phyloP scores from a whole-genome alignment of 2,113 vertebrate species.

The Albula glossodonta region DNA sequence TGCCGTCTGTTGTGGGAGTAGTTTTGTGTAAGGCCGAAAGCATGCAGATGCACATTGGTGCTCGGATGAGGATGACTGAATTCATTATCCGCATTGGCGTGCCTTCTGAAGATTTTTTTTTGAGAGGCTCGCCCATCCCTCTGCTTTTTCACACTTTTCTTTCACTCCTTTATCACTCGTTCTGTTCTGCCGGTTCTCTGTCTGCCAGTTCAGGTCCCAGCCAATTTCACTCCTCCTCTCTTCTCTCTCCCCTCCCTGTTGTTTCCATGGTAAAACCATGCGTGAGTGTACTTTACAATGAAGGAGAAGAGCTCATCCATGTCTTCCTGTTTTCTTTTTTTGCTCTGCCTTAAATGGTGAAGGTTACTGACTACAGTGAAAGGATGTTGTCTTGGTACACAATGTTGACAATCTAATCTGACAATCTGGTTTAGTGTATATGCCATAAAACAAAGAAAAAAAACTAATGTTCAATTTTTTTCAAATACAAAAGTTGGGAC shows the following conservation, averaged over 20 bases:
- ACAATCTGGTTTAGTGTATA: neutral
- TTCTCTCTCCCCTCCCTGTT: neutral
- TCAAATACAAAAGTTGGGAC: no score
- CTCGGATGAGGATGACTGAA: neutral
- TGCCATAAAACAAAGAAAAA: neutral
- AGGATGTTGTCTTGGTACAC: neutral
- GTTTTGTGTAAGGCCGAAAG: slow-evolving; percentile 31
- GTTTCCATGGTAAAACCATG: slow-evolving; percentile 12
- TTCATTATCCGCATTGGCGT: neutral
- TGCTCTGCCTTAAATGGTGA: neutral
- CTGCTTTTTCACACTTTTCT: slow-evolving; percentile 31
- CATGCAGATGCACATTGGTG: neutral
- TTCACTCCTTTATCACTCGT: slow-evolving; percentile 22
- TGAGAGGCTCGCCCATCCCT: slow-evolving; percentile 13
- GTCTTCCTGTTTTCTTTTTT: neutral
- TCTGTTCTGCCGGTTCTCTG: slow-evolving; percentile 21
- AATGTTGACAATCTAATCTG: neutral
- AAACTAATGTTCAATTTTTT: neutral
- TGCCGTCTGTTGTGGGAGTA: neutral
- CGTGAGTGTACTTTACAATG: neutral
- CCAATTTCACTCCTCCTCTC: slow-evolving; percentile 30
- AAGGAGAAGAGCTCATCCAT: neutral
- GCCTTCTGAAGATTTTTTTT: slow-evolving; percentile 14
- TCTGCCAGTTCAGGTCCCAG: slow-evolving; percentile 32
- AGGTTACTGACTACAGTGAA: neutral